Base-by-base conservation (phyloP, 2,888 invertebrate genomes). In the Oscheius myriophilus region DNA sequence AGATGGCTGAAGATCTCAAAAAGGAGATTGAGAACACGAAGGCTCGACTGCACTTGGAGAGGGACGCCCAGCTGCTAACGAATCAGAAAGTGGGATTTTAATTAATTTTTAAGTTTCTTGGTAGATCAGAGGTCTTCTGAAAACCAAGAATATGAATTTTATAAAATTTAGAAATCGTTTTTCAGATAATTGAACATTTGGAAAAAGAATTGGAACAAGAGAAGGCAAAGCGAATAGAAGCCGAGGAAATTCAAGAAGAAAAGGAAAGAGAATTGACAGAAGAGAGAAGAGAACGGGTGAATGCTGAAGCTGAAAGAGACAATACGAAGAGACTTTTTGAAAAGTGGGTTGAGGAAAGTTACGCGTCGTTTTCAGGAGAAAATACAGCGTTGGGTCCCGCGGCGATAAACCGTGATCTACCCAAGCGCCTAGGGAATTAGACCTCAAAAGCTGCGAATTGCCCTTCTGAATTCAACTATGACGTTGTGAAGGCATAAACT, bases 151-250 rank as follows among this genome's bases (percentile, higher is more conserved):
- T n/a, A n/a, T n/a, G n/a, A n/a, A n/a, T n/a, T n/a, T n/a, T n/a
- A n/a, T n/a, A n/a, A n/a, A n/a, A n/a, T n/a, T n/a, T n/a, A n/a
- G n/a, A n/a, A 21, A 49, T n/a, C 7, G 14, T 18, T 42, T 3
- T 16, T 57, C 11, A 57, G 57, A 57, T 57, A 41, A 57, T 57
- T 16, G 42, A 57, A 43, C 57, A 49, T 26, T 49, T 61, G 33
- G 33, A 61, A 25, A 23, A 25, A n/a, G 46, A 61, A 23, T 21
- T 33, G 2, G n/a, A 16, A 23, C 46, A 33, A 46, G n/a, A 33
- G 16, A 39, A 25, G 2, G 46, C 46, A 12, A 33, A 49, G 33
- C 26, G 33, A 11, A 45, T 18, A n/a, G 9, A 9, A 9, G n/a
- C 25, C 33, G 1, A 14, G 1, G n/a, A 39, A 16, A 46, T 46